These are phyloP conservation scores for Trichogramma pretiosum DNA, from an alignment of 1,140 invertebrate genomes.

Conservation along the genomic window DNA sequence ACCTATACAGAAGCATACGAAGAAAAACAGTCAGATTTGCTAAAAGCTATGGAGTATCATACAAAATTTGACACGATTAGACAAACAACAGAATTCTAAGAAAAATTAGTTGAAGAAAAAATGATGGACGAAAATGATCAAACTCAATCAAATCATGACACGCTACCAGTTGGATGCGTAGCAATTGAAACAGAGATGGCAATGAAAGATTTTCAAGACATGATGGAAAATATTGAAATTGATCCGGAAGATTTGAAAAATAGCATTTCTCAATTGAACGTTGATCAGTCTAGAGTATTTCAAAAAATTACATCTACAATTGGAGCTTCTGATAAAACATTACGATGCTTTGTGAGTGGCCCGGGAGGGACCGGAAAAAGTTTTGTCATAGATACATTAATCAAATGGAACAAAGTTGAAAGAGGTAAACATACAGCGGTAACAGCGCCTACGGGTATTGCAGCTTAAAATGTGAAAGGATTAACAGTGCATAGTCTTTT, in stretches of 20 bases:
- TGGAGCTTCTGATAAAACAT: conserved; percentile 1
- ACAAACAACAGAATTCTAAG: conserved; percentile 2
- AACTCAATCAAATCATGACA: not conserved
- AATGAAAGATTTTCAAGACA: conserved; percentile 7
- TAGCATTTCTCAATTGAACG: conserved; percentile 3
- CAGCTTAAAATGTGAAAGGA: conserved; percentile 24
- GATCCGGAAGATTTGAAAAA: not conserved
- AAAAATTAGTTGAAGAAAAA: conserved; percentile 7
- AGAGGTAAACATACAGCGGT: conserved; percentile 18
- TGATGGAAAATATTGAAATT: not conserved
- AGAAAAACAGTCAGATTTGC: not conserved
- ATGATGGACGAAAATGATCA: not conserved
- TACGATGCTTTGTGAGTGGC: conserved; percentile 18
- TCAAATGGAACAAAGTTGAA: conserved; percentile 16
- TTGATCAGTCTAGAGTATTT: conserved; percentile 5
- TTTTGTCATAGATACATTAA: conserved; percentile 20
- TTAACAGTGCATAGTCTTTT: conserved; percentile 25
- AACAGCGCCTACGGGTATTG: conserved; percentile 25
- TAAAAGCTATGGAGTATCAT: conserved; percentile 6
- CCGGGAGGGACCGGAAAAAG: conserved; percentile 23
- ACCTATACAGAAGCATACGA: not conserved
- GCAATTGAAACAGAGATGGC: not conserved
- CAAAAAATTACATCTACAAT: not conserved
- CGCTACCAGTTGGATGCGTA: conserved; percentile 3
- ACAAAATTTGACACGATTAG: not conserved